Conservation (phyloP, 2,797 vertebrate genomes). For the Merluccius polli region DNA sequence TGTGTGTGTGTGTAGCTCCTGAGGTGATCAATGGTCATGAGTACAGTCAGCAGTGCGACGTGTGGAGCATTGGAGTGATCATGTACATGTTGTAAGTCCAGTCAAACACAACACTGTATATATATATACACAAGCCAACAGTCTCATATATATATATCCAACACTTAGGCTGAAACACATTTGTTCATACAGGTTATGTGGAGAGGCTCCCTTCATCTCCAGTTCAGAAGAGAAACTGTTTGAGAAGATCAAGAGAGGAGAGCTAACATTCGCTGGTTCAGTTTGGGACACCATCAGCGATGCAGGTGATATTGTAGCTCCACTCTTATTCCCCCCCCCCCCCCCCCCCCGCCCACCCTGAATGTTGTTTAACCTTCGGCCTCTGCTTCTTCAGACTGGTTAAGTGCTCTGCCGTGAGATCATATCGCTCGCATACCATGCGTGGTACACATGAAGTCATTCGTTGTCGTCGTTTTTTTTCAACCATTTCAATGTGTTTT, state of each 20-base stretch:
- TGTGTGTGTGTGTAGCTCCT: conserved; percentile 73
- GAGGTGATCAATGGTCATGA: conserved; percentile 83
- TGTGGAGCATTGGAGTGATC: conserved; percentile 90
- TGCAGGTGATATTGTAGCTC: conserved; percentile 59
- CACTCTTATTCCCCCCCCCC: not conserved
- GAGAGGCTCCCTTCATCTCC: conserved; percentile 76
- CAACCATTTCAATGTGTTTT: not conserved
- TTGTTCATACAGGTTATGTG: conserved; percentile 71
- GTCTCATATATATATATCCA: conserved; percentile 5
- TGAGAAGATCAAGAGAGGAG: conserved; percentile 73
- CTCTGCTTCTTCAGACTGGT: not conserved
- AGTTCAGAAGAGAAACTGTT: conserved; percentile 76
- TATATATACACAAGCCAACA: conserved; percentile 11
- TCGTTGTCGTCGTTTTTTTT: not conserved
- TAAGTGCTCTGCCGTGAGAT: not conserved
- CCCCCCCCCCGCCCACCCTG: not conserved
- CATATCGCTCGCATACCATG: not conserved
- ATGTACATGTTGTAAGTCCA: conserved; percentile 90
- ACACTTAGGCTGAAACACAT: conserved; percentile 9
- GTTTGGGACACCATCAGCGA: conserved; percentile 75
- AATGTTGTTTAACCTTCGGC: not conserved
- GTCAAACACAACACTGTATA: conserved; percentile 7
- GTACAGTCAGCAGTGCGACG: conserved; percentile 85
- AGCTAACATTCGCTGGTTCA: conserved; percentile 66
- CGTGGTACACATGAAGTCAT: not conserved